Percentiles rank a stretch among this genome's conserved stretches.
Conservation (phyloP, 1,140 invertebrate genomes). For the Pseudomyrmex sp. region DNA sequence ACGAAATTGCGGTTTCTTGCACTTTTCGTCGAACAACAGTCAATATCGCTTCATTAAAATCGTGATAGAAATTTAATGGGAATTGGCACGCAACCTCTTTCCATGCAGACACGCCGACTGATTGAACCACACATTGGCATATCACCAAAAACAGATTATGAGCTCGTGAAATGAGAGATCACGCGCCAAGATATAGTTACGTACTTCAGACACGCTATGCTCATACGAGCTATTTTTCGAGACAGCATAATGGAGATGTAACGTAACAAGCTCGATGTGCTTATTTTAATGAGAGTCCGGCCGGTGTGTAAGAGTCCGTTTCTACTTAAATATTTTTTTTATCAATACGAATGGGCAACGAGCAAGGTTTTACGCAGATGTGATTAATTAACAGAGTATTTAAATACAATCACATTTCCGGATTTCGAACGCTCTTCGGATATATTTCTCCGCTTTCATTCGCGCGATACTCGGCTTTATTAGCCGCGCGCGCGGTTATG, state of each 20-base stretch:
- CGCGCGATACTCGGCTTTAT: background rate
- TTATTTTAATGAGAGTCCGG: constrained; percentile 67
- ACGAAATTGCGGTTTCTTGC: too few species aligned
- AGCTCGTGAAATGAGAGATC: constrained; percentile 26
- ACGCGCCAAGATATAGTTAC: constrained; percentile 18
- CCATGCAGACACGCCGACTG: background rate
- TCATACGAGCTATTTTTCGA: constrained; percentile 52
- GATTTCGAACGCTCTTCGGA: background rate
- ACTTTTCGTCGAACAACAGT: background rate
- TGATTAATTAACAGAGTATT: constrained; percentile 35
- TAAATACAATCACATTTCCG: constrained; percentile 2
- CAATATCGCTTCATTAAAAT: constrained; percentile 33
- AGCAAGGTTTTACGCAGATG: background rate
- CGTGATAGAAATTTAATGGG: constrained; percentile 20
- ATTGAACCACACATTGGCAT: constrained; percentile 27
- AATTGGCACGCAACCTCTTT: constrained; percentile 14
- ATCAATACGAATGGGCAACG: constrained; percentile 14
- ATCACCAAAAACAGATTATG: constrained; percentile 38
- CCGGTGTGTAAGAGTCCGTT: constrained; percentile 50
- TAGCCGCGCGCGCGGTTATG: background rate
- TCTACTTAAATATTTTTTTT: constrained; percentile 37
- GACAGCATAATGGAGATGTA: constrained; percentile 53
- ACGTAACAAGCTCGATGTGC: constrained; percentile 53
- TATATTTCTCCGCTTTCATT: background rate
- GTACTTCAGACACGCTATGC: constrained; percentile 40